phyloP scores from a whole-genome alignment of 2,888 invertebrate species.

The Callyntrura guangdongensis region DNA sequence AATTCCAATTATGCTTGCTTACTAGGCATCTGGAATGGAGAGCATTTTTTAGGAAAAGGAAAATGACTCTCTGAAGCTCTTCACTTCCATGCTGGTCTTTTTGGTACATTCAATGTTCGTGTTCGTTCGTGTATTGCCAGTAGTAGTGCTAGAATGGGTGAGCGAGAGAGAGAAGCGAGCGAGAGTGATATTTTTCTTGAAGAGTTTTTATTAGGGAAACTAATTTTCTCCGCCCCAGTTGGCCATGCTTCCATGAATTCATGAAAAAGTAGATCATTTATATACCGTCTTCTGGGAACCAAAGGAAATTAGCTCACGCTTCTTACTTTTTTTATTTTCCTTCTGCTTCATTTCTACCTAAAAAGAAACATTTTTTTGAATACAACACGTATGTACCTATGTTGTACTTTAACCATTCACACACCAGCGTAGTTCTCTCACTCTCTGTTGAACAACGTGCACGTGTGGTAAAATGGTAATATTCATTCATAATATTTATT shows the following conservation, averaged over 20 bases:
- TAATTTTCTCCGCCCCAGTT: conserved; percentile 76
- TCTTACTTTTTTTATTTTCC: conserved; percentile 33
- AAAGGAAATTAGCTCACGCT: conserved; percentile 73
- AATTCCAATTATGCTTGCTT: conserved; percentile 59
- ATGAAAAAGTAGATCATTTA: conserved; percentile 71
- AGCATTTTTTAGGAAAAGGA: conserved; percentile 53
- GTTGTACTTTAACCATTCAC: not conserved
- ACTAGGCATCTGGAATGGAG: conserved; percentile 47
- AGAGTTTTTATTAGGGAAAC: conserved; percentile 72
- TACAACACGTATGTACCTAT: not conserved
- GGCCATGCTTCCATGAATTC: conserved; percentile 73
- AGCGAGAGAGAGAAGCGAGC: conserved; percentile 27
- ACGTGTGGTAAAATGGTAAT: conserved; percentile 60
- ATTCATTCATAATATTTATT: conserved; percentile 59
- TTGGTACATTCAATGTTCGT: not conserved
- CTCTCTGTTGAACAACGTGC: conserved; percentile 19
- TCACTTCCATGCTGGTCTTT: not conserved
- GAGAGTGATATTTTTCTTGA: conserved; percentile 69
- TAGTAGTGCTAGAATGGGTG: not conserved
- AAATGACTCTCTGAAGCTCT: conserved; percentile 39
- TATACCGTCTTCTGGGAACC: conserved; percentile 74
- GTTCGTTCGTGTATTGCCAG: not conserved
- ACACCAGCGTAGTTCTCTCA: not conserved
- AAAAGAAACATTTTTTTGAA: conserved; percentile 46
- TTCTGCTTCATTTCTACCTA: conserved; percentile 50